Conservation (phyloP, 2,797 vertebrate species). For the Miichthys miiuy region DNA sequence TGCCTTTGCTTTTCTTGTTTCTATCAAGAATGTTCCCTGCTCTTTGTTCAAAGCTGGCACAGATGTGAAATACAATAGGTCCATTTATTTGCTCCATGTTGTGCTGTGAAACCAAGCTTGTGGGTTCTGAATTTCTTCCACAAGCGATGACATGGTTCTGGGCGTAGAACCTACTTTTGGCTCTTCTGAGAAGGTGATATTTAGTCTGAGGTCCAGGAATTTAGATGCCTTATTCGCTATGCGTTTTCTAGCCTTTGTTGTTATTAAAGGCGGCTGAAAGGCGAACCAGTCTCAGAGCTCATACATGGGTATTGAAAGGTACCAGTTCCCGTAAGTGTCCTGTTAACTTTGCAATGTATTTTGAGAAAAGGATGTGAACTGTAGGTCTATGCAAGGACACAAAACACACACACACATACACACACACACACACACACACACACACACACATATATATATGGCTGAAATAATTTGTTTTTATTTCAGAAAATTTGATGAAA, state of each 20-base stretch:
- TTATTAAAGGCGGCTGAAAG: background rate
- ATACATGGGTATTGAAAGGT: background rate
- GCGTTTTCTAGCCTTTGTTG: background rate
- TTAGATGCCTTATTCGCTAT: background rate
- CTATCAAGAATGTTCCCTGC: background rate
- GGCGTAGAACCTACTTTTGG: background rate
- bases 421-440: background rate
- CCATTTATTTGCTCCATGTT: slow-evolving; percentile 5
- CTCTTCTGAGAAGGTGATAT: background rate
- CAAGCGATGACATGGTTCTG: background rate
- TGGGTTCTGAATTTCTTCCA: background rate
- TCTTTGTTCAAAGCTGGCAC: slow-evolving; percentile 6
- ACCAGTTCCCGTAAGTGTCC: background rate
- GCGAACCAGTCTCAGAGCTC: background rate
- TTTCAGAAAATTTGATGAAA: background rate
- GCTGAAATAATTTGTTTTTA: background rate
- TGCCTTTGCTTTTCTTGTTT: slow-evolving; percentile 18
- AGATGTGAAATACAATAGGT: background rate
- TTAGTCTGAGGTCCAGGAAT: background rate
- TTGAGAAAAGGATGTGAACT: background rate
- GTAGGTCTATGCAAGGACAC: background rate
- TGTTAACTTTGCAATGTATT: background rate
- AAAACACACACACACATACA: background rate
- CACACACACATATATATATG: background rate
- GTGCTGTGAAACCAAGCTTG: background rate